A percentile compares a stretch with the other conserved stretches of the same genome.
phyloP scores from a whole-genome alignment of 2,888 invertebrate genomes.

The Pseudolycoriella hygida region DNA sequence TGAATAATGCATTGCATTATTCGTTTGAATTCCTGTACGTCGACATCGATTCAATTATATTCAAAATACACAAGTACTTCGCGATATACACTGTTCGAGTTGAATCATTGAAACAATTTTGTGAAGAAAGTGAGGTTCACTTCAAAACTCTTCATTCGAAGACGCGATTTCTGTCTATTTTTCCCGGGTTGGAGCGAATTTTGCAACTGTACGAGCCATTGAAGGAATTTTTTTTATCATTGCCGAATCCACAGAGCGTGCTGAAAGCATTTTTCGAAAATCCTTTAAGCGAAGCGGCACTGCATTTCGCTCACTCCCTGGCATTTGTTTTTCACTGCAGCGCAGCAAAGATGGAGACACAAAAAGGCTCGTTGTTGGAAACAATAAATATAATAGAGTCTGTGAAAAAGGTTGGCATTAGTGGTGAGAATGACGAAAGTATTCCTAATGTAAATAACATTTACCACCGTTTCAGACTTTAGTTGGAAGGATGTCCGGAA shows the following conservation, averaged over 20 bases:
- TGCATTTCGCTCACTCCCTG: neutral
- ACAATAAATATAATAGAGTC: too few species aligned
- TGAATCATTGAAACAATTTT: neutral
- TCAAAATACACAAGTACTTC: neutral
- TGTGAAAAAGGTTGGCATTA: too few species aligned
- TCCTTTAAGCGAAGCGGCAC: neutral
- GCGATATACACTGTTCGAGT: neutral
- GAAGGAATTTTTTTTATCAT: neutral
- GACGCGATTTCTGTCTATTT: neutral
- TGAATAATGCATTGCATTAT: neutral
- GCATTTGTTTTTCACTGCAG: neutral
- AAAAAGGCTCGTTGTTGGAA: neutral
- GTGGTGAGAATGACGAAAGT: too few species aligned
- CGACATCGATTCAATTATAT: neutral
- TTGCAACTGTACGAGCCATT: neutral
- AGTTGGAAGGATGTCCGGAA: too few species aligned
- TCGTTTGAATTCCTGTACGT: neutral
- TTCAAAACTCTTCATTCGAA: neutral
- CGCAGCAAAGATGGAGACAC: neutral
- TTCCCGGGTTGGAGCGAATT: neutral
- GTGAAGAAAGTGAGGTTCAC: neutral
- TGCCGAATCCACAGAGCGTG: neutral
- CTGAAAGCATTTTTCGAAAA: neutral
- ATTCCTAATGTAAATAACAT: too few species aligned
- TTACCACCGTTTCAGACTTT: too few species aligned